Evolutionary conservation across 2,797 vertebrate genomes (phyloP), one percentile per base, ranked within the genome.

Genomic region (Loriculus beryllinus): DNA sequence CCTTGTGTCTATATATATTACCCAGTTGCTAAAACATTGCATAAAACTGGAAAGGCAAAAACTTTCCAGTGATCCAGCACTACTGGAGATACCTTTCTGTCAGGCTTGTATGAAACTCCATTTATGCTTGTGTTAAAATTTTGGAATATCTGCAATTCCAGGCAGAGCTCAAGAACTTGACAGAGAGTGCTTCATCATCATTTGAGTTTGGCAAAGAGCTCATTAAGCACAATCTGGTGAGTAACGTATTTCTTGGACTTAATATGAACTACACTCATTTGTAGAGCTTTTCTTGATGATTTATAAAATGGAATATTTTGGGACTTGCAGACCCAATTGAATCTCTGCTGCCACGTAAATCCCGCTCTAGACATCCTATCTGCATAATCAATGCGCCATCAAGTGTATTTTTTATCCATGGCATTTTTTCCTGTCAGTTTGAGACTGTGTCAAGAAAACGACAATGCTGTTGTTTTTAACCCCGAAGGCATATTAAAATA

Each of bases 151-250:
- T 86, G 59, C 89, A 39, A 67, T 97, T 95, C 90, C 92, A 99
- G 99, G 98, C 98, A 47, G 99, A 99, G 96, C 97, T 99, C 95
- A 99, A 99, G 97, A 99, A 99, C 96, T 97, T 99, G 92, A 99
- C 98, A 56, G 99, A 99, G 95, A 99, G 97, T 83, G 98, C 99
- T 52, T 99, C 99, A 77, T 98, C 98, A 33, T 99, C 99, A 39
- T 99, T 99, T 97, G 99, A 99, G 97, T 99, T 99, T 97, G 99
- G 99, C 89, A 99, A 99, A 96, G 99, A 99, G 95, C 98, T 99
- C 92, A 99, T 99, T 97, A 98, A 98, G 87, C 99, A 99, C 97
- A 99, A 99, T 97, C 98, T 99, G 98, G 99, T 99, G 96, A 98
- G 97, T 97, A 94, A 69, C 33, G 8, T 65, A n/a, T 68, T 78